These are phyloP conservation scores for Miichthys miiuy DNA, from an alignment of 2,797 vertebrate genomes.

Conservation along the genomic window DNA sequence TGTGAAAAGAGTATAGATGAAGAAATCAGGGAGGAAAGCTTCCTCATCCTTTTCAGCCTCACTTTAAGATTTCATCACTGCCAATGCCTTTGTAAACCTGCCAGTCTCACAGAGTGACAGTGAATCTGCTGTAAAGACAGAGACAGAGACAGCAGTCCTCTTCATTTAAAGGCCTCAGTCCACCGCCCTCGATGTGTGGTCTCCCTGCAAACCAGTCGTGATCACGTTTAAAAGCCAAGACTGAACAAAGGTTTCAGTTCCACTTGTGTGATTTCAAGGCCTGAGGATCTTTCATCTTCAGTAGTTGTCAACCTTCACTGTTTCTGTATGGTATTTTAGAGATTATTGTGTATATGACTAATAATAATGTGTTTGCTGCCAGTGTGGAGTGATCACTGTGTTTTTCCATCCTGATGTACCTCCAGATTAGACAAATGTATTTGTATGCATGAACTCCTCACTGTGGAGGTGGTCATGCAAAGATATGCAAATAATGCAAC, in stretches of 20 bases:
- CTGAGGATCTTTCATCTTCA: conserved; percentile 22
- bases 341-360: conserved; percentile 39
- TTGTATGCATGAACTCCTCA: conserved; percentile 52
- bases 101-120: conserved; percentile 49
- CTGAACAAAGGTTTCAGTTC: conserved; percentile 13
- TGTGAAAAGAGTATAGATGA: conserved; percentile 53
- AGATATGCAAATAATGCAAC: conserved; percentile 33
- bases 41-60: conserved; percentile 44
- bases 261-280: conserved; percentile 27
- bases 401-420: conserved; percentile 61
- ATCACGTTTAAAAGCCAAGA: conserved; percentile 16
- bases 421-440: conserved; percentile 54
- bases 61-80: conserved; percentile 68
- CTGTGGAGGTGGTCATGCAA: conserved; percentile 31
- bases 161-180: background rate
- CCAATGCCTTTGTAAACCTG: conserved; percentile 65
- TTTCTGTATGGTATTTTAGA: conserved; percentile 57
- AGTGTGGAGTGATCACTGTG: conserved; percentile 62
- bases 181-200: conserved; percentile 12
- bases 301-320: conserved; percentile 31
- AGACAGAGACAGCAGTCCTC: background rate
- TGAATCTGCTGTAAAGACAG: conserved; percentile 35
- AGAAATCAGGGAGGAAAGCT: conserved; percentile 39
- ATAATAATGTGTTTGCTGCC: conserved; percentile 49
- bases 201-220: conserved; percentile 4